A percentile compares a stretch with the other conserved stretches of the same genome.
Conservation (phyloP, 2,888 invertebrate genomes). For the Digitonthophagus gazella region DNA sequence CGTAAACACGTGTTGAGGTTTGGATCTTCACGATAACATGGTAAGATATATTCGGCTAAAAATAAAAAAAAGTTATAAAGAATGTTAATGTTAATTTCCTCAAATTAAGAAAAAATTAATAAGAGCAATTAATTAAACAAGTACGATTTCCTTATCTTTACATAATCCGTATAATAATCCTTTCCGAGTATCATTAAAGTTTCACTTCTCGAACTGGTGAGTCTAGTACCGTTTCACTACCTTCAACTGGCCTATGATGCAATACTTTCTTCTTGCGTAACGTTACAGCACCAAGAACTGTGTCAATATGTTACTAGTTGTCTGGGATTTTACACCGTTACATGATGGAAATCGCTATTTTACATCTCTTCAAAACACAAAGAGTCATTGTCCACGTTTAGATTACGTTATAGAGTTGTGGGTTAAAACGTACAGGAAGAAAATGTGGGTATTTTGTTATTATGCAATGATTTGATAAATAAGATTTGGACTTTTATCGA, state of each 20-base stretch:
- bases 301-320: conserved; percentile 12
- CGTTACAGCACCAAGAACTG: conserved; percentile 4
- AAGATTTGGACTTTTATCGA: background rate
- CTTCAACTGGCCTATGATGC: conserved; percentile 1
- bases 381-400: no score
- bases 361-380: no score
- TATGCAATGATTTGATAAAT: background rate
- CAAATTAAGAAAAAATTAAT: conserved; percentile 2
- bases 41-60: conserved; percentile 71
- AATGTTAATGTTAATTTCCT: conserved; percentile 3
- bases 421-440: background rate
- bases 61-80: conserved; percentile 42
- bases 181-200: conserved; percentile 3
- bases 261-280: conserved; percentile 17
- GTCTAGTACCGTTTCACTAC: conserved; percentile 8
- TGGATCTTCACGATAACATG: conserved; percentile 67
- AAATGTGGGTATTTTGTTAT: background rate
- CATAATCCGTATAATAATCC: background rate
- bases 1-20: conserved; percentile 66
- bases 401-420: no score
- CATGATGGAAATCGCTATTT: no score
- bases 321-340: background rate
- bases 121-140: background rate
- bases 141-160: conserved; percentile 5
- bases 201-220: conserved; percentile 9